These are phyloP conservation scores for Xerus inauris DNA, from an alignment of 2,113 vertebrate genomes.

Conservation along the genomic window DNA sequence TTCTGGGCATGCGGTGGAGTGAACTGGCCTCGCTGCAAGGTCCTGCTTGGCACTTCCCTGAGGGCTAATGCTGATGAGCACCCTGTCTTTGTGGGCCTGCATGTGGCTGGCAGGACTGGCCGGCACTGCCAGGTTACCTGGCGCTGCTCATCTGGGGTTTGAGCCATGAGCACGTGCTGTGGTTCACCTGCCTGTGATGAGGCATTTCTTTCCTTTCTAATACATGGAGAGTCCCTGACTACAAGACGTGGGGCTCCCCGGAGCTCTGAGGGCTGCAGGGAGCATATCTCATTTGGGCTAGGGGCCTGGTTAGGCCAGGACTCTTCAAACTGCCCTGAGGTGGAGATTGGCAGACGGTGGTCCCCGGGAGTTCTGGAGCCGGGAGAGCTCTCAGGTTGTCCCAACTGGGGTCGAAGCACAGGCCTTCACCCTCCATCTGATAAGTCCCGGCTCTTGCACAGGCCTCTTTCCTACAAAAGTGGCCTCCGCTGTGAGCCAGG, in stretches of 20 bases:
- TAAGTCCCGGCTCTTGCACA: background rate
- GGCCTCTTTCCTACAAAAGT: background rate
- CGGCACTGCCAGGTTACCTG: background rate
- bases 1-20: background rate
- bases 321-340: background rate
- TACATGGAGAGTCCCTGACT: background rate
- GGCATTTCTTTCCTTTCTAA: background rate
- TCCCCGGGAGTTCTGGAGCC: background rate
- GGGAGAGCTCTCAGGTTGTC: fast-evolving
- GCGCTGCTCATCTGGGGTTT: background rate
- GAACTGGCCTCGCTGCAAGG: background rate
- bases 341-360: background rate
- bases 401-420: background rate
- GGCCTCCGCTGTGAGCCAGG: background rate
- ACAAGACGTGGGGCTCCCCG: background rate
- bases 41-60: background rate
- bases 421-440: background rate
- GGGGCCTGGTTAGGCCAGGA: background rate
- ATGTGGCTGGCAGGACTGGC: background rate
- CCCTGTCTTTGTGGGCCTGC: background rate
- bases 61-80: too few relatives aligned
- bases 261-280: background rate
- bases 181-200: fast-evolving
- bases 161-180: background rate
- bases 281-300: too few relatives aligned